These are phyloP conservation scores for Anarhynchus alexandrinus DNA, from an alignment of 2,113 vertebrate species.

Conservation along the genomic window DNA sequence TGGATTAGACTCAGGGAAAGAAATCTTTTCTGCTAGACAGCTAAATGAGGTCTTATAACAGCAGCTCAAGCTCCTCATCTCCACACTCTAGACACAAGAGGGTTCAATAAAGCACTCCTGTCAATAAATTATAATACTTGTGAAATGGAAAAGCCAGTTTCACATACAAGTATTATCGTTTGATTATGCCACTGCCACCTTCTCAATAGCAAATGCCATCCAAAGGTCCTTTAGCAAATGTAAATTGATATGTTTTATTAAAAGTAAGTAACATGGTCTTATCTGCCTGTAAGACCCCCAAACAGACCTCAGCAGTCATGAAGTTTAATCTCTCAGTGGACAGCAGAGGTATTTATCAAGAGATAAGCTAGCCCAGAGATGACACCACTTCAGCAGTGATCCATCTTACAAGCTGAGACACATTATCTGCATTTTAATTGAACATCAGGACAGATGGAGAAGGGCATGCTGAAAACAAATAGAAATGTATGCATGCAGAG, in stretches of 20 bases:
- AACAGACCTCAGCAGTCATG: neutral
- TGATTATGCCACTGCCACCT: neutral
- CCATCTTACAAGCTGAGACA: slow-evolving; percentile 32
- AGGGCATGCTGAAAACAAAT: neutral
- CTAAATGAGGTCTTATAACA: slow-evolving; percentile 74
- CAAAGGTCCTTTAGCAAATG: neutral
- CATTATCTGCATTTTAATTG: slow-evolving; percentile 62
- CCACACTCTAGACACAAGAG: slow-evolving; percentile 32
- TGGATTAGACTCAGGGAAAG: slow-evolving; percentile 69
- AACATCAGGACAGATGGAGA: neutral
- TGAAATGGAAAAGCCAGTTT: neutral
- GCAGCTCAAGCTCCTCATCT: slow-evolving; percentile 9
- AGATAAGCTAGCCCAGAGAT: slow-evolving; percentile 44
- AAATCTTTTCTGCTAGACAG: slow-evolving; percentile 72
- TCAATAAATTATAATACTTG: slow-evolving; percentile 7
- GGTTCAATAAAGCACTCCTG: slow-evolving; percentile 34
- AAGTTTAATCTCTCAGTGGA: slow-evolving; percentile 47
- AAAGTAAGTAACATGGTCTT: neutral
- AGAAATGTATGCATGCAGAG: neutral
- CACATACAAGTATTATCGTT: neutral
- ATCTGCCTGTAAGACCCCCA: slow-evolving; percentile 17
- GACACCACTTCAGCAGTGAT: slow-evolving; percentile 34
- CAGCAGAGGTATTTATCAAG: slow-evolving; percentile 39
- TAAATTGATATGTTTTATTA: slow-evolving; percentile 8
- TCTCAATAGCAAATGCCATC: slow-evolving; percentile 1